Evolutionary conservation across 1,140 invertebrate genomes (phyloP).

Genomic region (Phymastichus coffea): DNA sequence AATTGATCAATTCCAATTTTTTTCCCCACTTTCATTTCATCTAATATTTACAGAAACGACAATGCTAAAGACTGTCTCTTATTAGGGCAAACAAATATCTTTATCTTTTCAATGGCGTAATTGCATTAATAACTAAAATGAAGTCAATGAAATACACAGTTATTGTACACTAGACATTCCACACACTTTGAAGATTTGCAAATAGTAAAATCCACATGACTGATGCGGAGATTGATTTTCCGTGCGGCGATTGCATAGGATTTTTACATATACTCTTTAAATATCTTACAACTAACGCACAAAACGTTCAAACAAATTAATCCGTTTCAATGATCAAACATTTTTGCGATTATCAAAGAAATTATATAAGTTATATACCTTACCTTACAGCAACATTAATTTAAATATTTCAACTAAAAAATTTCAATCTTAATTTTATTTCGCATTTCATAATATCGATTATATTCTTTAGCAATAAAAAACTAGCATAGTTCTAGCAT

Average conservation of each 20-base stretch:
- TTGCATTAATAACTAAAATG: neutral
- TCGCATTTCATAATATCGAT: neutral
- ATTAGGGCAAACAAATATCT: neutral
- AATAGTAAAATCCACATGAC: too few species aligned
- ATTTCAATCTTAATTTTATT: neutral
- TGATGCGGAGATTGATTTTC: too few species aligned
- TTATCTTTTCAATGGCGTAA: neutral
- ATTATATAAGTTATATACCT: conserved; percentile 4
- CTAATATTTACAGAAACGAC: neutral
- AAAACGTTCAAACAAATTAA: too few species aligned
- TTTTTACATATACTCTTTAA: too few species aligned
- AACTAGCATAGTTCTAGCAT: neutral
- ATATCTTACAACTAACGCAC: too few species aligned
- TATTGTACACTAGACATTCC: neutral
- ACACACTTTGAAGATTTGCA: neutral
- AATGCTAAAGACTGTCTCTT: neutral
- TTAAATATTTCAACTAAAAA: too few species aligned
- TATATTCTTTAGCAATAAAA: neutral
- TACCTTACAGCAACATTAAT: neutral
- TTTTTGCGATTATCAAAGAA: conserved; percentile 3
- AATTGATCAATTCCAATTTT: neutral
- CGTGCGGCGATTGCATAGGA: too few species aligned
- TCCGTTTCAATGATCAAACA: too few species aligned
- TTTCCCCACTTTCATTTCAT: neutral
- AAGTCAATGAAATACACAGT: neutral